Conservation (phyloP, 2,113 vertebrate genomes). For the Arothron firmamentum region DNA sequence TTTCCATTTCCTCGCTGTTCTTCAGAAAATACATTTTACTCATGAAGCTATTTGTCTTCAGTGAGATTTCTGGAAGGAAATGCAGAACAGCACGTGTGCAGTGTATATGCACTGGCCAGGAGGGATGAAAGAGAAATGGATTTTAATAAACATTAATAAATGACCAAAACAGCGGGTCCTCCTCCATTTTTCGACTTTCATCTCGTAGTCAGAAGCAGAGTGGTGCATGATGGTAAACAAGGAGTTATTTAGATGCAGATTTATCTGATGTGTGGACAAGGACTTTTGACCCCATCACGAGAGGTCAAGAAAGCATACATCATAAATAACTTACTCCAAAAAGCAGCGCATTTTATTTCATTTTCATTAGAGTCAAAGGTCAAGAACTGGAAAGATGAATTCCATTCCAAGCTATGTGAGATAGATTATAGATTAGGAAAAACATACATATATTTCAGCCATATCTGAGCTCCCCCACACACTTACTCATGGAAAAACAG, state of each 20-base stretch:
- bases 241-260: conserved; percentile 4
- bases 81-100: background rate
- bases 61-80: background rate
- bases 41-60: conserved; percentile 13
- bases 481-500: conserved; percentile 21
- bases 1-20: conserved; percentile 22
- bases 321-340: conserved; percentile 40
- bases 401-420: conserved; percentile 7
- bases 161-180: conserved; percentile 7
- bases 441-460: background rate
- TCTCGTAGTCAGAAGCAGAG: conserved; percentile 1
- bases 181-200: background rate
- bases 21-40: conserved; percentile 24
- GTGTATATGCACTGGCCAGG: conserved; percentile 1
- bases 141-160: conserved; percentile 16
- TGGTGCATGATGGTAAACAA: conserved; percentile 4
- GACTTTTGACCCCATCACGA: background rate
- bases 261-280: conserved; percentile 7
- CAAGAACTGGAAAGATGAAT: background rate
- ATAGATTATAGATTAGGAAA: background rate
- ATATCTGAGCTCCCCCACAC: background rate
- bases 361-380: conserved; percentile 9
- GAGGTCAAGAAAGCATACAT: conserved; percentile 11
- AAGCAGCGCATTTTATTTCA: conserved; percentile 7
- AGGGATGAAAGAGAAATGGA: background rate